Evolutionary conservation across 2,888 invertebrate genomes (phyloP).

Genomic region (Cephalotes varians): DNA sequence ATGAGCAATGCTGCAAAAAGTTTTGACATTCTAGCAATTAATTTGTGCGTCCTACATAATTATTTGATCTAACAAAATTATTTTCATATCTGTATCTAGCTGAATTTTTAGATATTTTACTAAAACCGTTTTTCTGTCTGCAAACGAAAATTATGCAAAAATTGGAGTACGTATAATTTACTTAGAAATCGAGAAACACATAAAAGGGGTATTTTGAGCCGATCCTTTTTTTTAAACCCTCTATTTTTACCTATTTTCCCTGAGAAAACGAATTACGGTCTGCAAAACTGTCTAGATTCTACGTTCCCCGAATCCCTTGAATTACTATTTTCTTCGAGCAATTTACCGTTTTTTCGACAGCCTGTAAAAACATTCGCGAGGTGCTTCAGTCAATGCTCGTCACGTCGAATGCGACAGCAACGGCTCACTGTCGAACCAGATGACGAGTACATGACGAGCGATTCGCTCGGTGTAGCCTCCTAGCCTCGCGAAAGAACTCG

Average conservation of each 20-base stretch:
- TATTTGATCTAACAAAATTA: no score
- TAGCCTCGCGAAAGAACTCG: slow-evolving; percentile 26
- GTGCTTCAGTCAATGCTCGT: slow-evolving; percentile 20
- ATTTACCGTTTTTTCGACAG: slow-evolving; percentile 17
- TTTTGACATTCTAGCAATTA: no score
- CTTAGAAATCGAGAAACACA: background rate
- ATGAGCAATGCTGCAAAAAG: no score
- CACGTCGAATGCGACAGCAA: slow-evolving; percentile 45
- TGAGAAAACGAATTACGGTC: background rate
- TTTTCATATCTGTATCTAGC: no score
- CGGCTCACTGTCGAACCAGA: slow-evolving; percentile 44
- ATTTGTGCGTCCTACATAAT: no score
- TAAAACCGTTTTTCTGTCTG: no score
- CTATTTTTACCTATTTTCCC: background rate
- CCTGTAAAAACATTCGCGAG: slow-evolving; percentile 19
- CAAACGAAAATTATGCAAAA: background rate
- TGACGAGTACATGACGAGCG: slow-evolving; percentile 49
- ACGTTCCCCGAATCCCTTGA: background rate
- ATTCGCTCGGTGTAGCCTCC: slow-evolving; percentile 3
- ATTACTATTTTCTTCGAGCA: background rate
- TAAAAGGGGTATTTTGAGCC: background rate
- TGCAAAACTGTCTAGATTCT: background rate
- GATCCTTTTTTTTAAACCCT: background rate
- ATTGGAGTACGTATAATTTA: background rate
- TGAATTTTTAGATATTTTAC: no score